Base-by-base conservation (phyloP, 2,888 invertebrate genomes). In the Emmelina monodactyla region DNA sequence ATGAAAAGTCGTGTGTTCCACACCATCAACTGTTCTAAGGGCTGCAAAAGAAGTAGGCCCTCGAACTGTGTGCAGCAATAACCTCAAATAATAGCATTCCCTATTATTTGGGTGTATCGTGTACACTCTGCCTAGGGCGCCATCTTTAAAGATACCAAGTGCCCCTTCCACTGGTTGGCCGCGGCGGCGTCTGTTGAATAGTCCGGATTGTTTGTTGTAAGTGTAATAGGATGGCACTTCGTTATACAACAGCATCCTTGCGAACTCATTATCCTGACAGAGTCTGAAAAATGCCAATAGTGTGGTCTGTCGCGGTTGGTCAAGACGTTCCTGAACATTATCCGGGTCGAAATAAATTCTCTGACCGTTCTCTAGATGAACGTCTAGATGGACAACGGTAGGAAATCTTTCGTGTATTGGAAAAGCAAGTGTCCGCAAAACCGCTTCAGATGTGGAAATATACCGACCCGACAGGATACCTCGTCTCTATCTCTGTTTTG, bases 351-450 rank as follows among this genome's bases (percentile, higher is more conserved):
- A 34, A 16, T 37, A 40, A n/a, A 35, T 19, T 14, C 37, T 4
- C 14, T 42, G 37, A 7, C 42, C 42, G 12, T 38, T 38, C 33
- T 42, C 42, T 25, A 45, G 31, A 19, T 45, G 39, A 6, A 44
- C 38, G 11, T 33, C 38, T 2, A 44, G 30, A 14, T 42, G 42
- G 6, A 37, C 32, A 3, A 42, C 40, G 40, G 42, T 14, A 34
- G 40, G 42, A 16, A 34, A 16, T 22, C 40, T 28, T 16, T 42
- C 42, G 31, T 44, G 38, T 7, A 44, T 31, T 0, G 37, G 28
- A 31, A 45, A 41, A 9, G 33, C 28, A 2, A 45, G 19, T 3
- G 41, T 14, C 11, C 41, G 33, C 41, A 39, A 39, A 4, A 35
- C 32, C n/a, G 39, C 40, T 25, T 38, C 40, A 22, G 33, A 34